Percentiles rank a stretch among this genome's conserved stretches.
These are phyloP conservation scores for Aricia agestis DNA, from an alignment of 1,140 invertebrate genomes.

Conservation along the genomic window DNA sequence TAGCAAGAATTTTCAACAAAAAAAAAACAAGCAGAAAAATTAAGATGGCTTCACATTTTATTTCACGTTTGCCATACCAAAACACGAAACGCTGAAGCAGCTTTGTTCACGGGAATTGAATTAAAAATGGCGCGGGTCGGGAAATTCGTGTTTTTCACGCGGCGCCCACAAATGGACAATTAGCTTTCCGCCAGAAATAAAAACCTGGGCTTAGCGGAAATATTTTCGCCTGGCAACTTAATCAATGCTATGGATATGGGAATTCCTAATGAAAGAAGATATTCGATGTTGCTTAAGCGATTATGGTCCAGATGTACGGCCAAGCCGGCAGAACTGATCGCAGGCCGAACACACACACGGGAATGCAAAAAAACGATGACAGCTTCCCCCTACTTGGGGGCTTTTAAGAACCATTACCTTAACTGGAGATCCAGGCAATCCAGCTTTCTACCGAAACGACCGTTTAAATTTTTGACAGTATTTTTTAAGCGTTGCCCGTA, in stretches of 20 bases:
- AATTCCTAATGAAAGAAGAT: too few relatives aligned
- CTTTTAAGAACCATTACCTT: too few relatives aligned
- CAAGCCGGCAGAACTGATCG: too few relatives aligned
- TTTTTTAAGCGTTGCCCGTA: too few relatives aligned
- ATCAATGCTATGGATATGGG: not conserved
- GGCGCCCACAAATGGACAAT: conserved; percentile 65
- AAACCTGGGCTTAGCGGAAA: conserved; percentile 46
- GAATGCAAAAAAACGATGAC: too few relatives aligned
- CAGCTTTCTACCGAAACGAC: too few relatives aligned
- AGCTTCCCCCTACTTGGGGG: too few relatives aligned
- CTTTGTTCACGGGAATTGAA: conserved; percentile 66
- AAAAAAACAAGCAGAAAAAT: conserved; percentile 32
- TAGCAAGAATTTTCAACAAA: not conserved
- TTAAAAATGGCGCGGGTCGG: conserved; percentile 61
- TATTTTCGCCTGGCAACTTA: conserved; percentile 32
- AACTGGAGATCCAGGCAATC: too few relatives aligned
- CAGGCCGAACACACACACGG: too few relatives aligned
- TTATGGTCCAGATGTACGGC: too few relatives aligned
- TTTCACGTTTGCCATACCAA: conserved; percentile 49
- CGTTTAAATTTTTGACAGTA: too few relatives aligned
- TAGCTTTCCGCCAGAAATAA: conserved; percentile 50
- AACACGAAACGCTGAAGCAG: conserved; percentile 61
- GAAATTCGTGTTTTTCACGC: conserved; percentile 57
- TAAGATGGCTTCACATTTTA: conserved; percentile 50
- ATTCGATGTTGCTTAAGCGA: too few relatives aligned